phyloP scores from a whole-genome alignment of 2,113 vertebrate species.

The Drymodes brunneopygia region DNA sequence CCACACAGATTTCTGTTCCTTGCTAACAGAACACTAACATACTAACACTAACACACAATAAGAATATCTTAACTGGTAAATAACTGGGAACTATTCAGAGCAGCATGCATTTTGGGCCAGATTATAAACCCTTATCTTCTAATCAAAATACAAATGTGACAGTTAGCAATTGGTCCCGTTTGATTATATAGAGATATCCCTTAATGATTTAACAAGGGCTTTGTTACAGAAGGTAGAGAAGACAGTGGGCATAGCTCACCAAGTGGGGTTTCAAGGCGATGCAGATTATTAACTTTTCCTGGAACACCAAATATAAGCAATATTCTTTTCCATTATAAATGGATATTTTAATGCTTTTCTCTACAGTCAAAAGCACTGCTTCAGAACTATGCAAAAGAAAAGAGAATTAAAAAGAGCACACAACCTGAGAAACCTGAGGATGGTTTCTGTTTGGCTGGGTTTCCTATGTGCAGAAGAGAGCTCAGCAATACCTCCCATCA shows the following conservation, averaged over 20 bases:
- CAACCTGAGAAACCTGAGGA: not conserved
- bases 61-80: not conserved
- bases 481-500: fast-evolving
- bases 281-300: not conserved
- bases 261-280: not conserved
- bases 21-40: no score
- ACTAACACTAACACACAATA: not conserved
- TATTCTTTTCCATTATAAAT: not conserved
- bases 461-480: not conserved
- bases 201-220: not conserved
- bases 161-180: not conserved
- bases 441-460: not conserved
- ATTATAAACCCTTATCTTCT: not conserved
- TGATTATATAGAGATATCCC: not conserved
- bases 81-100: not conserved
- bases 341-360: not conserved
- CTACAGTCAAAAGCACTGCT: not conserved
- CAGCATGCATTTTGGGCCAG: not conserved
- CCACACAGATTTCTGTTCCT: not conserved
- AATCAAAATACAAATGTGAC: not conserved
- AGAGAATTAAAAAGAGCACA: not conserved
- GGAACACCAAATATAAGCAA: not conserved
- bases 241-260: not conserved
- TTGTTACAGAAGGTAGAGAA: not conserved
- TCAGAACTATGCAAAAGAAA: not conserved